Base-by-base conservation (phyloP, 2,888 invertebrate genomes). In the Salticus scenicus region DNA sequence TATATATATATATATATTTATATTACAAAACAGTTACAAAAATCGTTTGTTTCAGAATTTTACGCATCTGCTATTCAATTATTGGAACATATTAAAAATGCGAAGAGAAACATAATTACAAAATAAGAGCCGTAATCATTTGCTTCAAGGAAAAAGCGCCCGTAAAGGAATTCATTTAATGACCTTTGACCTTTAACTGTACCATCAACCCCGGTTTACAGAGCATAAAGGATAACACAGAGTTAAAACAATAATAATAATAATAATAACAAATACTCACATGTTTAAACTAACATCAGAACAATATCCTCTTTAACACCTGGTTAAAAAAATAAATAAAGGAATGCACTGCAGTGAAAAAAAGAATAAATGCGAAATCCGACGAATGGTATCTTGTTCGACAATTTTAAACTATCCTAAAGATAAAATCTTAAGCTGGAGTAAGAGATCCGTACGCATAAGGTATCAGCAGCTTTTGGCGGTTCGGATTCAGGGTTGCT, bases 121-220 rank as follows among this genome's bases (percentile, higher is more conserved):
- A n/a, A n/a, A n/a, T n/a, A n/a, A n/a, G n/a, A n/a, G n/a, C n/a
- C n/a, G n/a, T n/a, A n/a, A n/a, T n/a, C n/a, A n/a, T n/a, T n/a
- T n/a, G n/a, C 4, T 37, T 7, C 57, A 20, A 57, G 57, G 57
- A 57, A 57, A 57, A 57, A 57, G 24, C 57, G 24, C 24, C 57
- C 57, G 57, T 57, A 57, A 57, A 57, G 51, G 51, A 47, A 85
- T 75, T 42, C 73, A 30, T 70, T 24, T 57, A 73, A 28, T 27
- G 84, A 85, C 84, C 84, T 85, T 79, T 85, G 79, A 85, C 84
- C 84, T 85, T 85, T 85, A 63, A 37, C 51, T 20, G 24, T 28
- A 73, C 67, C 63, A 78, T 77, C 66, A 78, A 75, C 75, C n/a
- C 17, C 57, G 24, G 24, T 57, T 57, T 57, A 47, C n/a, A n/a